Percentiles rank a stretch among this genome's conserved stretches.
Conservation (phyloP, 2,113 vertebrate genomes). For the Pitta sordida region DNA sequence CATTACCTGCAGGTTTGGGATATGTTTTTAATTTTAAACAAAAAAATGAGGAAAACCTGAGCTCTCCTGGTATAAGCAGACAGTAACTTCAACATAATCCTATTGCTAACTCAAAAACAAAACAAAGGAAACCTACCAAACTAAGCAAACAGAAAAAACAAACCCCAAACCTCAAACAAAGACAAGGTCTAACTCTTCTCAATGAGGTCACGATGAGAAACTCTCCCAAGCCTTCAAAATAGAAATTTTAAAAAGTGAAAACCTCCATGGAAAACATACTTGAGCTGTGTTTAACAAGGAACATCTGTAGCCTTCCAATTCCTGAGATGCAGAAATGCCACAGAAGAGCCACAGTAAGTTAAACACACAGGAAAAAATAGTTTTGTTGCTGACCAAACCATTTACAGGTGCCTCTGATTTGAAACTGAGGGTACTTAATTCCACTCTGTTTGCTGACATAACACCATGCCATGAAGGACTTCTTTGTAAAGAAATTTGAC, state of each 20-base stretch:
- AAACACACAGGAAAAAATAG: conserved; percentile 15
- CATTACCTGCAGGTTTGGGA: neutral
- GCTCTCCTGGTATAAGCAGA: neutral
- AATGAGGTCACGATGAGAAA: neutral
- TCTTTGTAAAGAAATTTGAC: conserved; percentile 26
- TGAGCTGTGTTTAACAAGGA: conserved; percentile 1
- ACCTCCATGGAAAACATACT: neutral
- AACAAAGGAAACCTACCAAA: neutral
- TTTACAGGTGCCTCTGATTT: conserved; percentile 38
- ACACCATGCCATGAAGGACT: neutral
- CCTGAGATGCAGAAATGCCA: neutral
- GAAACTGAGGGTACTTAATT: neutral
- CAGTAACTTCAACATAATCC: neutral
- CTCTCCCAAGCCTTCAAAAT: neutral
- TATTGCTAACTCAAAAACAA: neutral
- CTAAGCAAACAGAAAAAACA: neutral
- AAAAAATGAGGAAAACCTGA: neutral
- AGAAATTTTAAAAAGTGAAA: neutral
- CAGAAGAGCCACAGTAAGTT: neutral
- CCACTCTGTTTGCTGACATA: conserved; percentile 13
- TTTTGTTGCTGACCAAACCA: conserved; percentile 17
- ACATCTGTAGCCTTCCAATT: neutral
- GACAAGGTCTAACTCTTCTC: neutral
- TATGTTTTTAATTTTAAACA: neutral
- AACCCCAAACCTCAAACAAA: neutral